Base-by-base conservation (phyloP, 2,113 vertebrate species). In the Microtus ochrogaster region DNA sequence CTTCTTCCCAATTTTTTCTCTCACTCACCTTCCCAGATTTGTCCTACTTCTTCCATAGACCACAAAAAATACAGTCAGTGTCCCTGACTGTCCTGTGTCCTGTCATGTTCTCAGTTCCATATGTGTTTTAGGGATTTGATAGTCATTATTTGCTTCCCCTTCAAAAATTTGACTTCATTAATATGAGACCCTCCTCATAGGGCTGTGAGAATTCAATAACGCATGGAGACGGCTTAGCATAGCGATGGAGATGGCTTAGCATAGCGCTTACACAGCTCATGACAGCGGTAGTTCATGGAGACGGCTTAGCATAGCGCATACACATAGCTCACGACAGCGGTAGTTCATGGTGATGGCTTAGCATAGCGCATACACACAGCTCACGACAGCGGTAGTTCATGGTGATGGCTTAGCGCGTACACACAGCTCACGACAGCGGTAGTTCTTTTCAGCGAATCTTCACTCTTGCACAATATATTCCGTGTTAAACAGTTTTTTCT, bases 361-460 rank as follows among this genome's bases (percentile, higher is more conserved):
- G 44, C 44, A 44, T 44, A 44, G 44, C 44, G 0, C 44, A 0
- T 44, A 44, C 44, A 44, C 44, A 44, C 44, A 44, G 44, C 44
- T 44, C 5, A 44, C 44, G 4, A 44, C 41, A 44, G 3, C 4
- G 41, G 41, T 44, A 44, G 41, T 44, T 44, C 41, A 44, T 44
- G 41, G 4, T 4, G 41, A 44, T 44, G 63, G 65, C 77, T 65
- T 79, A 73, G 63, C 61, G 30, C 66, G 49, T 44, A 44, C 22
- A 65, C 65, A 65, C 76, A n/a, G 33, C 36, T 39, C 78, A 81
- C 36, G 65, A 44, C 76, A 85, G 91, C 84, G 61, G 88, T 63
- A 81, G 47, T 70, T 91, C 30, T 78, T 84, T 83, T 94, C 78
- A 68, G 72, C 30, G 22, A 78, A 68, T 95, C n/a, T 94, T 91